These are phyloP conservation scores for Rhinichthys osculus DNA, from an alignment of 2,797 vertebrate species.

Conservation along the genomic window DNA sequence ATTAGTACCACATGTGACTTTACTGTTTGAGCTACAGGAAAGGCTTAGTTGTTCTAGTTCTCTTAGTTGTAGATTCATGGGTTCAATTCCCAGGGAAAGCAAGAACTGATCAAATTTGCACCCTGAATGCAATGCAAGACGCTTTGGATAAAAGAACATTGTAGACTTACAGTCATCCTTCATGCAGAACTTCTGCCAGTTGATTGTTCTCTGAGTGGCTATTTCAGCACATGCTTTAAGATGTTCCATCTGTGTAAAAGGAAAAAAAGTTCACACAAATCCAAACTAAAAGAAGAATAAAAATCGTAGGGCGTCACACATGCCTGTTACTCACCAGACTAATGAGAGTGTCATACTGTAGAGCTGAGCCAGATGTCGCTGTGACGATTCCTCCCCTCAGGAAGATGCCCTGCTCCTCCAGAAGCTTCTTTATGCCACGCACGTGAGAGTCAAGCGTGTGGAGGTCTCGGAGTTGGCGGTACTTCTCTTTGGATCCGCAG, in stretches of 20 bases:
- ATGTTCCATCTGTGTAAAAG: slow-evolving; percentile 90
- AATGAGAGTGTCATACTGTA: slow-evolving; percentile 97
- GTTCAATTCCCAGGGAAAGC: background rate
- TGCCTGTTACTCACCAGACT: slow-evolving; percentile 83
- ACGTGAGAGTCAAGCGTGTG: slow-evolving; percentile 96
- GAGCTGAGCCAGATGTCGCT: slow-evolving; percentile 93
- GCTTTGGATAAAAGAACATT: background rate
- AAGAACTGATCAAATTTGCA: background rate
- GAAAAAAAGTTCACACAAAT: slow-evolving; percentile 20
- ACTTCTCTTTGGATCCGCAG: slow-evolving; percentile 98
- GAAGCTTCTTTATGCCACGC: slow-evolving; percentile 93
- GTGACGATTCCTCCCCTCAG: slow-evolving; percentile 93
- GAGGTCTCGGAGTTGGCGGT: slow-evolving; percentile 94
- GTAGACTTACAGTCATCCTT: slow-evolving; percentile 95
- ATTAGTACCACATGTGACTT: background rate
- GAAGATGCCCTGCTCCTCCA: slow-evolving; percentile 98
- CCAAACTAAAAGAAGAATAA: background rate
- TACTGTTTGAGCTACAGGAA: too few species aligned
- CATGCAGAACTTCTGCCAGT: slow-evolving; percentile 99
- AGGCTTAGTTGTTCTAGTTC: too few species aligned
- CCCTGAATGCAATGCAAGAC: background rate
- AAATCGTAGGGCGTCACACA: background rate
- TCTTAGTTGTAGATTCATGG: too few species aligned
- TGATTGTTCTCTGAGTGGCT: slow-evolving; percentile 93
- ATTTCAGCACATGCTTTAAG: slow-evolving; percentile 98